These are phyloP conservation scores for Stomorhina lunata DNA, from an alignment of 2,888 invertebrate genomes.

Conservation along the genomic window DNA sequence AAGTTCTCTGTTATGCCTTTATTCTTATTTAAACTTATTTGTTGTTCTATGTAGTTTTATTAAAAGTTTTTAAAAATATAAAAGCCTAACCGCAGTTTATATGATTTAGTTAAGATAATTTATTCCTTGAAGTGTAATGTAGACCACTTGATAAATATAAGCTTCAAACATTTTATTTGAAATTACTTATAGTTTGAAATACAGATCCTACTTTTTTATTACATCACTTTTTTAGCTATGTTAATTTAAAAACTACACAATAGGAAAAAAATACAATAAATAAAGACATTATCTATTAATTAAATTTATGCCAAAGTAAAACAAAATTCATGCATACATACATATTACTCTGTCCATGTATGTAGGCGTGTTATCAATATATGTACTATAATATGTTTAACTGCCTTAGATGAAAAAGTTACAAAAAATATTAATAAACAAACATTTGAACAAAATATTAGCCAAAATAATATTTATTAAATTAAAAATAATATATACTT, in stretches of 20 bases:
- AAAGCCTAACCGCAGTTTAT: too few species aligned
- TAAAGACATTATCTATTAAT: neutral
- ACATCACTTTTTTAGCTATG: too few species aligned
- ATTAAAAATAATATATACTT: neutral
- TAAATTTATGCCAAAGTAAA: neutral
- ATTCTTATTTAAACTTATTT: too few species aligned
- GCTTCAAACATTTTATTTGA: neutral
- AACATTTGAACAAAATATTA: neutral
- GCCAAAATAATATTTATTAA: conserved; percentile 15
- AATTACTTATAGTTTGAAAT: neutral
- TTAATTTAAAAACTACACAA: neutral
- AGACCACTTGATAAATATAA: neutral
- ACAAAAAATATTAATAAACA: neutral
- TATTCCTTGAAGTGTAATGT: neutral
- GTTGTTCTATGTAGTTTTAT: too few species aligned
- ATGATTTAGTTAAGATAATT: too few species aligned
- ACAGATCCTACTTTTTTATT: neutral
- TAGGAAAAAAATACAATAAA: neutral
- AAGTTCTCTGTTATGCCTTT: too few species aligned
- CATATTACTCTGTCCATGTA: neutral
- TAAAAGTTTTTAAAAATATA: too few species aligned
- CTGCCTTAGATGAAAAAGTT: conserved; percentile 43
- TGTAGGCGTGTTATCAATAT: conserved; percentile 44
- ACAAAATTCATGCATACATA: neutral
- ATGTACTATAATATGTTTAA: too few species aligned